Base-by-base conservation (phyloP, 2,888 invertebrate genomes). In the Hydrotaea diabolus region DNA sequence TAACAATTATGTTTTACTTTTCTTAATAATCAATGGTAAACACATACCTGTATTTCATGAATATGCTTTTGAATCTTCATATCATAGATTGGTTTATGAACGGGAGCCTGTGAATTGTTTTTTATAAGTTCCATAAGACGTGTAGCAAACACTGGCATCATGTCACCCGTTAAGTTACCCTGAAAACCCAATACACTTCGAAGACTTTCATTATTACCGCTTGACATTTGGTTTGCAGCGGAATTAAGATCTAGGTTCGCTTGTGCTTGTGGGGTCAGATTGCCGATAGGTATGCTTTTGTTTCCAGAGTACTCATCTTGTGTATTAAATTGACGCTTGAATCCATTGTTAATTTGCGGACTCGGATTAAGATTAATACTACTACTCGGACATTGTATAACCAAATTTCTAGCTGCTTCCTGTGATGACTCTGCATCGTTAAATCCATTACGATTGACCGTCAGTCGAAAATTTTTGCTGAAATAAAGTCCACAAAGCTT, bases 11-110 rank as follows among this genome's bases (percentile, higher is more conserved):
- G 23, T 13, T 46, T 36, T 64, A 9, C 43, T 17, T 49, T 11
- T 11, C 17, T 43, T 13, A 2, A 39, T 11, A 21, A 46, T 64
- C 15, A 19, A 39, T 19, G 17, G 26, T 71, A n/a, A 62, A 59
- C 9, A 13, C 76, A 86, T 80, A 91, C 91, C 87, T 91, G 91
- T 4, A 91, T 66, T 2, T 86, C 69, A 1, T 88, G 88, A 59
- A 91, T 87, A 64, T 90, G 87, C 62, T 89, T 89, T 78, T 91
- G 90, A 8, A 91, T 82, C 23, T 89, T 87, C 80, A 88, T 87
- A 79, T 90, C 88, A 36, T 89, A 89, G 0, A 88, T 86, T 0
- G 89, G 89, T 53, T 89, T 88, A 31, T 89, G 89, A 0, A 86
- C 81, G 0, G 88, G 86, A 3, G 86, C 72, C 69, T 87, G 87